phyloP scores from a whole-genome alignment of 1,140 invertebrate species.

The Sesamia nonagrioides region DNA sequence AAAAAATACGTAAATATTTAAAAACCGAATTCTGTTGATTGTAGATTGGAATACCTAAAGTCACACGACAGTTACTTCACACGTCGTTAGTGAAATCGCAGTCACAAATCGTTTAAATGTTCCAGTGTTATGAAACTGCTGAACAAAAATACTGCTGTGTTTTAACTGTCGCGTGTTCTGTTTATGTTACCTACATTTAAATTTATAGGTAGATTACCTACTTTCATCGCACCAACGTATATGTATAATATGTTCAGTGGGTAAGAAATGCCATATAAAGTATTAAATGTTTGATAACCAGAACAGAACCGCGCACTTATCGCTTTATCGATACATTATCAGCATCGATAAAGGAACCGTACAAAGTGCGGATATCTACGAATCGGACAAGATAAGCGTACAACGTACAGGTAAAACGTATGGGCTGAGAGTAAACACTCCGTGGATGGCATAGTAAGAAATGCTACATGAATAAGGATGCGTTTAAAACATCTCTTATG shows the following conservation, averaged over 20 bases:
- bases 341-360: constrained; percentile 63
- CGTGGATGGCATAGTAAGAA: background rate
- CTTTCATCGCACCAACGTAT: constrained; percentile 7
- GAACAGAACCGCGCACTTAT: constrained; percentile 60
- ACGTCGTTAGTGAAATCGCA: constrained; percentile 12
- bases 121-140: constrained; percentile 15
- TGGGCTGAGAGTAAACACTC: background rate
- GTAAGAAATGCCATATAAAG: constrained; percentile 18
- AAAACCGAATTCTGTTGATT: background rate
- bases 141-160: background rate
- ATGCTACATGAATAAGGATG: constrained; percentile 18
- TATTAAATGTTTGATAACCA: constrained; percentile 54
- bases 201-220: constrained; percentile 18
- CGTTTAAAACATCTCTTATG: constrained; percentile 9
- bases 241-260: constrained; percentile 26
- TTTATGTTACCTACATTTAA: constrained; percentile 23
- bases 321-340: constrained; percentile 62
- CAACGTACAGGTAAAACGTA: constrained; percentile 45
- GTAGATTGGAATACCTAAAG: background rate
- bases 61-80: constrained; percentile 4
- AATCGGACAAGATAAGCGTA: constrained; percentile 58
- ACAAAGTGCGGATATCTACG: constrained; percentile 58
- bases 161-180: constrained; percentile 7
- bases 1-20: background rate
- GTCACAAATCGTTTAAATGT: constrained; percentile 14